Evolutionary conservation across 2,113 vertebrate species (phyloP).

Genomic region (Dromaius novaehollandiae): DNA sequence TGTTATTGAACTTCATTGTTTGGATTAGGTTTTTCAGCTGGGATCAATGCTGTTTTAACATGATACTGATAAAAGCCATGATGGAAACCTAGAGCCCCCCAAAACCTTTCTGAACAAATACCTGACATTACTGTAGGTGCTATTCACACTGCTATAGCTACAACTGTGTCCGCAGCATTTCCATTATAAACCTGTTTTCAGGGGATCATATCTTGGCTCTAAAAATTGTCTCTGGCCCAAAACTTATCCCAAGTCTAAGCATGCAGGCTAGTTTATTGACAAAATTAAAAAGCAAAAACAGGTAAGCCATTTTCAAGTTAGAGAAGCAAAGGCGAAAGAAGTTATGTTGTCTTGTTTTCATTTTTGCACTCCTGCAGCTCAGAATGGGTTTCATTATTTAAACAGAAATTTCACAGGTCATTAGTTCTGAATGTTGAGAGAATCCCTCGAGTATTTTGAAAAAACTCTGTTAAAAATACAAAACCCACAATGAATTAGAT

Average conservation of each 20-base stretch:
- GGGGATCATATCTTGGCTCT: neutral
- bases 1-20: constrained; percentile 99
- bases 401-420: constrained; percentile 74
- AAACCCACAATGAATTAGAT: constrained; percentile 48
- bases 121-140: constrained; percentile 63
- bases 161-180: constrained; percentile 36
- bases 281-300: neutral
- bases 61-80: constrained; percentile 89
- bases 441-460: constrained; percentile 62
- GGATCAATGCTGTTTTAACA: constrained; percentile 96
- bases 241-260: neutral
- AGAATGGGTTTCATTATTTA: constrained; percentile 53
- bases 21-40: constrained; percentile 94
- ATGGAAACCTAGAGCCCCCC: constrained; percentile 85
- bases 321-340: neutral
- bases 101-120: constrained; percentile 75
- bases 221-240: constrained; percentile 26
- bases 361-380: neutral
- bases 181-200: neutral
- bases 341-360: neutral
- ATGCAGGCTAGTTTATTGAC: neutral
- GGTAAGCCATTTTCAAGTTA: neutral
- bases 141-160: neutral
- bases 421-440: constrained; percentile 68
- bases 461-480: constrained; percentile 45